Evolutionary conservation across 2,113 vertebrate species (phyloP).

Genomic region (Mionectes macconnelli): DNA sequence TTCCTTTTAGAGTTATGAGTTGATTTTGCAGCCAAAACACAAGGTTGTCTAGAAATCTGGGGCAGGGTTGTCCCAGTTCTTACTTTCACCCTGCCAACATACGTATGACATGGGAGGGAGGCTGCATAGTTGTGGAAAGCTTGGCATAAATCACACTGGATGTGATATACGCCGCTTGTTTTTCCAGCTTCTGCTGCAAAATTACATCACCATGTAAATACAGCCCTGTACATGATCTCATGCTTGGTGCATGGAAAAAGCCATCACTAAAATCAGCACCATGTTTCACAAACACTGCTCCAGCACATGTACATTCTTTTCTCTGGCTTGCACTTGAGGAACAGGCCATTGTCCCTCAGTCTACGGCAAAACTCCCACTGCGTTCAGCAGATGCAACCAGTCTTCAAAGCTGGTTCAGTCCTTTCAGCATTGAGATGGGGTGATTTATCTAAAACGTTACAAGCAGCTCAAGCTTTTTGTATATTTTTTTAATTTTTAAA

Average conservation of each 20-base stretch:
- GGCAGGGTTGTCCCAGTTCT: neutral
- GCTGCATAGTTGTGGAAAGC: slow-evolving; percentile 10
- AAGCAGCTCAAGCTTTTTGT: neutral
- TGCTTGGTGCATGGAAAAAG: slow-evolving; percentile 31
- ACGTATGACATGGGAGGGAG: neutral
- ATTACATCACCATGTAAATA: slow-evolving; percentile 59
- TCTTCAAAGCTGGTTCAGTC: neutral
- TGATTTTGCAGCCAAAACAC: slow-evolving; percentile 8
- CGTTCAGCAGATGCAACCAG: neutral
- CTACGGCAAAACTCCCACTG: neutral
- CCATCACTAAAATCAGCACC: slow-evolving; percentile 33
- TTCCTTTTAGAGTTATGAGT: neutral
- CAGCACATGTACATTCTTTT: neutral
- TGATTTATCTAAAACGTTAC: neutral
- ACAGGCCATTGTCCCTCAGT: neutral
- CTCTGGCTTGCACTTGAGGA: neutral
- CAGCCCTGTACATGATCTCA: slow-evolving; percentile 26
- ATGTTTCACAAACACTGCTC: neutral
- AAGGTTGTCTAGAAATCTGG: neutral
- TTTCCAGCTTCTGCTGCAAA: slow-evolving; percentile 59
- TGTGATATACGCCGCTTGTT: neutral
- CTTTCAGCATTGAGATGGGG: neutral
- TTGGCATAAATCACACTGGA: slow-evolving; percentile 9
- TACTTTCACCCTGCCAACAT: slow-evolving; percentile 13
- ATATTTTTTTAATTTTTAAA: neutral